phyloP scores from a whole-genome alignment of 37 sponge, comb jelly and placozoan genomes.

The Ephydatia muelleri region DNA sequence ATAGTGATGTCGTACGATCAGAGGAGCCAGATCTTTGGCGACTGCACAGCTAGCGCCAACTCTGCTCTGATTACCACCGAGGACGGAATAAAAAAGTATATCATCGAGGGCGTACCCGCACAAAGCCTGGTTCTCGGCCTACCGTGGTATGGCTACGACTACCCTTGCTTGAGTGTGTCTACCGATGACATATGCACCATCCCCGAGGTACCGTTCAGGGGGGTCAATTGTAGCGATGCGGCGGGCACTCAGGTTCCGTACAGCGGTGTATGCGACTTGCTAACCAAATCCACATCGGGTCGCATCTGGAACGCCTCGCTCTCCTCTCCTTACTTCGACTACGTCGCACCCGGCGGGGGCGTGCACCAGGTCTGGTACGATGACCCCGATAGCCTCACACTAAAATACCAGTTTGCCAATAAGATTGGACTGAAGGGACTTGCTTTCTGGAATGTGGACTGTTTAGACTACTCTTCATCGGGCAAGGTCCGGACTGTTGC shows the following conservation, averaged over 20 bases:
- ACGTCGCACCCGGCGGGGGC: conserved; percentile 21
- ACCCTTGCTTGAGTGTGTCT: conserved; percentile 53
- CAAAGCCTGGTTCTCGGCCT: conserved; percentile 72
- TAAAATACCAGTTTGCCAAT: conserved; percentile 66
- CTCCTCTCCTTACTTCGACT: conserved; percentile 57
- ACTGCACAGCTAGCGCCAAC: conserved; percentile 83
- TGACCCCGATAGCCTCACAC: conserved; percentile 71
- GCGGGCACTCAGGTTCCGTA: conserved; percentile 68
- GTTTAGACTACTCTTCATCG: conserved; percentile 38
- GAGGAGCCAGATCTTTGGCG: conserved; percentile 73
- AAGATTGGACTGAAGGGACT: conserved; percentile 53
- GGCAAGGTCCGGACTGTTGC: background rate
- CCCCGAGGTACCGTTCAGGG: conserved; percentile 59
- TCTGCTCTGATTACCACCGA: conserved; percentile 56
- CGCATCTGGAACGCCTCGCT: conserved; percentile 48
- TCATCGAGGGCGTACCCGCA: conserved; percentile 48
- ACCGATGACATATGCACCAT: conserved; percentile 55
- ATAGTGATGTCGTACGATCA: conserved; percentile 93
- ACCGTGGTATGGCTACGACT: conserved; percentile 94
- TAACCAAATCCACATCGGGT: conserved; percentile 10
- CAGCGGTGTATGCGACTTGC: conserved; percentile 2
- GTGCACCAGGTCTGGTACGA: conserved; percentile 89
- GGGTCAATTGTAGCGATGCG: conserved; percentile 83
- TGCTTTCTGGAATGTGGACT: conserved; percentile 78
- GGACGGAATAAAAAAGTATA: conserved; percentile 46